A percentile compares a stretch with the other conserved stretches of the same genome.
phyloP scores from a whole-genome alignment of 2,797 vertebrate species.

The Astyanax mexicanus region DNA sequence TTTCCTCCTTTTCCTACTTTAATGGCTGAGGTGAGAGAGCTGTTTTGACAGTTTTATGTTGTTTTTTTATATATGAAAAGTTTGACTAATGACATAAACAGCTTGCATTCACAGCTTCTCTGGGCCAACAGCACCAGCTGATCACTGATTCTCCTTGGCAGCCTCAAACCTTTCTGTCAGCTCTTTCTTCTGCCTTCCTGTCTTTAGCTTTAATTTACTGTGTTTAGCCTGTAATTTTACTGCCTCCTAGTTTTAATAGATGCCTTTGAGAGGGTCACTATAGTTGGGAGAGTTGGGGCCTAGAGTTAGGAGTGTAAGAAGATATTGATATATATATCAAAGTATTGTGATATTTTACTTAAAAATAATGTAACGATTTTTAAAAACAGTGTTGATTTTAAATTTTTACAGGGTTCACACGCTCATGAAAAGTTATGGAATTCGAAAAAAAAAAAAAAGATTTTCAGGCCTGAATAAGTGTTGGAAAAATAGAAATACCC shows the following conservation, averaged over 20 bases:
- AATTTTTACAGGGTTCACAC: too few relatives aligned
- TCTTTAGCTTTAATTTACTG: slow-evolving; percentile 1
- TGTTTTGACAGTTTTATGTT: slow-evolving; percentile 33
- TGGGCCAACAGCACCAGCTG: slow-evolving; percentile 36
- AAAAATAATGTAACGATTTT: too few relatives aligned
- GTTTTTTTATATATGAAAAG: slow-evolving; percentile 7
- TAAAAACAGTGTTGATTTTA: too few relatives aligned
- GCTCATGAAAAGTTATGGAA: too few relatives aligned
- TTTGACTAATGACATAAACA: slow-evolving; percentile 42
- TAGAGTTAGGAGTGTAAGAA: too few relatives aligned
- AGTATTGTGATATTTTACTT: too few relatives aligned
- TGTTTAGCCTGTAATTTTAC: not conserved
- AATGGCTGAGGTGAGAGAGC: not conserved
- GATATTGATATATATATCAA: too few relatives aligned
- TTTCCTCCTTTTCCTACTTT: slow-evolving; percentile 3
- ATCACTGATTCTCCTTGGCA: slow-evolving; percentile 43
- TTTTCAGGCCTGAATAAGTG: too few relatives aligned
- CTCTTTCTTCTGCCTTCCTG: slow-evolving; percentile 1
- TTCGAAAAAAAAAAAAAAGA: too few relatives aligned
- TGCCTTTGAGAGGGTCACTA: not conserved
- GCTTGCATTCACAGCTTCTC: slow-evolving; percentile 37
- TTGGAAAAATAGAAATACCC: too few relatives aligned
- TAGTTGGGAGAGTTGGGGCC: too few relatives aligned
- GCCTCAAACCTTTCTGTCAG: slow-evolving; percentile 1
- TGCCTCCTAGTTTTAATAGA: not conserved